Base-by-base conservation (phyloP, 2,797 vertebrate species). In the Clarias fuscus region DNA sequence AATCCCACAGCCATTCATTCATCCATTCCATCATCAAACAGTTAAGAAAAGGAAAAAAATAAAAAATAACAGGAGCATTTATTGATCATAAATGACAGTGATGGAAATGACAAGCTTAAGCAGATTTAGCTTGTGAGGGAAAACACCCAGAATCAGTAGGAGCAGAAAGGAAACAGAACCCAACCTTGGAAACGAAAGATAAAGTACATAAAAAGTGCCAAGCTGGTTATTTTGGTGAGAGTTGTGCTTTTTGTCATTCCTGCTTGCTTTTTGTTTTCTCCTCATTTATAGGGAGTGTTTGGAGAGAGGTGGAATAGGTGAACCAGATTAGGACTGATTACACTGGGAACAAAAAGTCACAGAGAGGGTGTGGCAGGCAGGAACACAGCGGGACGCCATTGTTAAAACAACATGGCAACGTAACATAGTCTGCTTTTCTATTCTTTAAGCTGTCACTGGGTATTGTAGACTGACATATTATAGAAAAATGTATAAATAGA, bases 51-150 rank as follows among this genome's bases (percentile, higher is more conserved):
- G 91, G 73, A 84, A 73, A 75, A 61, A 86, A 72, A 81, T 65
- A 75, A 61, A 86, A 83, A 89, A 87, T 76, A 86, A 86, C 62
- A 90, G 82, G 86, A 87, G 87, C 89, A 84, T 90, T 88, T 89
- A 88, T 90, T 90, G 43, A 81, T 88, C 61, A 97, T 95, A 97
- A 95, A 96, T 96, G 96, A 96, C 95, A 96, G 95, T 93, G 95
- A 96, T 95, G 95, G 96, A 95, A 94, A 95, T 95, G 96, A 95
- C 94, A 90, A 94, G 89, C 92, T 93, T 94, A 95, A 95, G 86
- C 94, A 90, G 77, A 90, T 93, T 91, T 88, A 73, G 78, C 92
- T 91, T 80, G 83, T 84, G 73, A 56, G 85, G 70, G 82, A 90
- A 87, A 90, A 37, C 88, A 86, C 88, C 87, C 92, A 22, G 88